phyloP scores from a whole-genome alignment of 2,797 vertebrate genomes.

The Taeniopygia guttata region DNA sequence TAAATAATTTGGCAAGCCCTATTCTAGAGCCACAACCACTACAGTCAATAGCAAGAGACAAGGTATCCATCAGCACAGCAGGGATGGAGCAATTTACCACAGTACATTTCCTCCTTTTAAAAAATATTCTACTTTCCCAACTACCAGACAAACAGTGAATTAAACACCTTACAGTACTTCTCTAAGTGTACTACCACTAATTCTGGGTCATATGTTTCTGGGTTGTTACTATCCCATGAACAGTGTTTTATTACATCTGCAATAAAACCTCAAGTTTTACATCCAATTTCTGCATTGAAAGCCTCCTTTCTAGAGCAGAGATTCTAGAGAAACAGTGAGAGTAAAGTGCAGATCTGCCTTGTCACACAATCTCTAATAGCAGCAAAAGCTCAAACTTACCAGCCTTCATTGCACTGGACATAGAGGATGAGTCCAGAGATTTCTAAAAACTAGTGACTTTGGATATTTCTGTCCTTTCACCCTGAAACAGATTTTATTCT shows the following conservation, averaged over 20 bases:
- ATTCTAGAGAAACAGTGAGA: background rate
- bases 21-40: background rate
- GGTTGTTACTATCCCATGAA: background rate
- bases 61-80: constrained; percentile 26
- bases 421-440: background rate
- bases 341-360: background rate
- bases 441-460: background rate
- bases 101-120: background rate
- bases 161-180: background rate
- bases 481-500: background rate
- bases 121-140: background rate
- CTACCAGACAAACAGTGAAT: background rate
- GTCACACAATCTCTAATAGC: background rate
- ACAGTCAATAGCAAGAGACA: background rate
- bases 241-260: background rate
- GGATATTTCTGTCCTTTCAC: background rate
- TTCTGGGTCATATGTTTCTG: background rate
- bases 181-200: background rate
- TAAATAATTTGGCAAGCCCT: background rate
- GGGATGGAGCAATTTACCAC: background rate
- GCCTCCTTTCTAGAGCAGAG: background rate
- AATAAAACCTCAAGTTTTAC: background rate
- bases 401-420: background rate
- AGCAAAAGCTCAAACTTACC: background rate
- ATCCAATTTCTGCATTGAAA: background rate